A percentile compares a stretch with the other conserved stretches of the same genome.
Conservation (phyloP, 2,113 vertebrate genomes). For the Apodemus sylvaticus region DNA sequence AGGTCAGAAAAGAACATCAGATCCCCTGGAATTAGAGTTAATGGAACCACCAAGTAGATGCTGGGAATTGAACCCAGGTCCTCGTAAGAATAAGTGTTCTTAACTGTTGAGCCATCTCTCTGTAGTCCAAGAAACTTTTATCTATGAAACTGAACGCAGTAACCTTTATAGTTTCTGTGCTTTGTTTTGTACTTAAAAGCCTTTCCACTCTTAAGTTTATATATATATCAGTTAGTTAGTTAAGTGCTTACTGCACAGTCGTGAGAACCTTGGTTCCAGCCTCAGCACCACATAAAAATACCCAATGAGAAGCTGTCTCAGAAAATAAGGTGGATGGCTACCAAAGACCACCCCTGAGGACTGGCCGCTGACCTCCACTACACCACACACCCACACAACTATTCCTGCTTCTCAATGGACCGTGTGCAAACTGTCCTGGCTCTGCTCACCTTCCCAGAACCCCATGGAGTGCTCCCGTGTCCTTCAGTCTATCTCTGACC, state of each 20-base stretch:
- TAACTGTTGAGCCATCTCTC: background rate
- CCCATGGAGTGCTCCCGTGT: background rate
- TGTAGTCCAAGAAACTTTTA: background rate
- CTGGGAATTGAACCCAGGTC: background rate
- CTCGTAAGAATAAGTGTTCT: background rate
- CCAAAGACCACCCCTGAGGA: background rate
- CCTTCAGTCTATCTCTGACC: conserved; percentile 25
- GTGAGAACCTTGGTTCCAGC: too few species aligned
- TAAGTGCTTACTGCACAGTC: background rate
- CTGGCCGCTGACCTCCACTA: background rate
- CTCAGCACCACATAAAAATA: background rate
- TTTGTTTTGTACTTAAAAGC: conserved; percentile 11
- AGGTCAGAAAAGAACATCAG: background rate
- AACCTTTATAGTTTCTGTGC: background rate
- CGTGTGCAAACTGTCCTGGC: background rate
- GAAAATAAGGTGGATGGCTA: background rate
- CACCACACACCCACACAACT: background rate
- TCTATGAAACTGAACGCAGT: background rate
- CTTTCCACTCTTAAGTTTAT: background rate
- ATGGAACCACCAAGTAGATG: background rate
- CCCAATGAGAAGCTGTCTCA: background rate
- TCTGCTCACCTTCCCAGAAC: background rate
- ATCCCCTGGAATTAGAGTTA: background rate
- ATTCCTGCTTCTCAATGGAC: background rate
- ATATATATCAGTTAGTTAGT: too few species aligned